phyloP scores from a whole-genome alignment of 2,888 invertebrate species.

The Macrophya annulata region DNA sequence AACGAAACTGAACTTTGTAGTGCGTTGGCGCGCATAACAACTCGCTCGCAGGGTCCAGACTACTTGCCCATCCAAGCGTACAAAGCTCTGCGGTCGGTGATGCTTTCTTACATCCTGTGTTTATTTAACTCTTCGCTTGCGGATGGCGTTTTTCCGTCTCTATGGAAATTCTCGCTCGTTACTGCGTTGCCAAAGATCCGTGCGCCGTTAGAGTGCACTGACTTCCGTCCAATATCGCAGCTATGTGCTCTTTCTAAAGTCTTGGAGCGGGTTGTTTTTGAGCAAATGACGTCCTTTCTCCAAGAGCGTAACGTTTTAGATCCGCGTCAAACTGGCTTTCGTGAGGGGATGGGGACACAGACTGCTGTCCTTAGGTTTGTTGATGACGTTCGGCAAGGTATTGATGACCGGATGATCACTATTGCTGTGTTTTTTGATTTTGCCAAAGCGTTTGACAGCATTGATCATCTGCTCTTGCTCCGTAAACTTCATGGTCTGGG shows the following conservation, averaged over 20 bases:
- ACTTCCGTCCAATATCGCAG: slow-evolving; percentile 23
- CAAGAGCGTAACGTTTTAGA: not conserved
- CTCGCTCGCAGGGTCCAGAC: not conserved
- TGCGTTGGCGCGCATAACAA: not conserved
- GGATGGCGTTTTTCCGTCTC: not conserved
- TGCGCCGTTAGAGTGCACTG: not conserved
- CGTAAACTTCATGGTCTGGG: not conserved
- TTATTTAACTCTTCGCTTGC: not conserved
- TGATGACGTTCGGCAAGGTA: not conserved
- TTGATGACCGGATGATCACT: not conserved
- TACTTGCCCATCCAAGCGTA: not conserved
- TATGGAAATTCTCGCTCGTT: not conserved
- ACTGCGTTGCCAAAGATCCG: not conserved
- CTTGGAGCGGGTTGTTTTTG: slow-evolving; percentile 7
- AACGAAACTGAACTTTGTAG: no score
- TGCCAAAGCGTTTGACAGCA: slow-evolving; percentile 36
- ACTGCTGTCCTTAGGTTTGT: not conserved
- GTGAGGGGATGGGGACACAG: slow-evolving; percentile 3
- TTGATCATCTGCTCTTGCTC: not conserved
- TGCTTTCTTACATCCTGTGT: not conserved
- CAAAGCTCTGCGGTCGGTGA: not conserved
- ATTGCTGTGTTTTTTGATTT: not conserved
- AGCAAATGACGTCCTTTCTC: not conserved
- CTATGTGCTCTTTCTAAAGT: slow-evolving; percentile 50
- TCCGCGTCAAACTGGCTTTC: slow-evolving; percentile 34